phyloP scores from a whole-genome alignment of 1,140 invertebrate species.

The Melitaea cinxia region DNA sequence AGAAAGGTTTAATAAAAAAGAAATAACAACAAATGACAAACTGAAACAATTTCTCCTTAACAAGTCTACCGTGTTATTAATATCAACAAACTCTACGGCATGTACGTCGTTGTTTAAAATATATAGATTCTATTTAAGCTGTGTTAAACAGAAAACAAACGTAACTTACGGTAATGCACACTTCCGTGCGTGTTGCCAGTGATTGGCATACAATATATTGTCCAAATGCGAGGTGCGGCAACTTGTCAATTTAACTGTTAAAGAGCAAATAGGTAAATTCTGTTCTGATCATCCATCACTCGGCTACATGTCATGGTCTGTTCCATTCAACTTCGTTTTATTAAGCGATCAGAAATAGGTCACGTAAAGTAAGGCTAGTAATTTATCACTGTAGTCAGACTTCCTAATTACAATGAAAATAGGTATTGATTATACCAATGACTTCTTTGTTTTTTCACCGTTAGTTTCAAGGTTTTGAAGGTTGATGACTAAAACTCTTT shows the following conservation, averaged over 20 bases:
- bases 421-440: slow-evolving; percentile 1
- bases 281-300: slow-evolving; percentile 38
- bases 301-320: slow-evolving; percentile 43
- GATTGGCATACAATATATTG: slow-evolving; percentile 75
- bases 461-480: no score
- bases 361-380: slow-evolving; percentile 40
- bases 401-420: slow-evolving; percentile 23
- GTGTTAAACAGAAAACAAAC: slow-evolving; percentile 28
- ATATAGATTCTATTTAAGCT: slow-evolving; percentile 5
- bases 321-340: slow-evolving; percentile 53
- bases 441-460: not conserved
- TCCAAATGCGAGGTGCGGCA: slow-evolving; percentile 63
- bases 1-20: not conserved
- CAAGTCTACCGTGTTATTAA: not conserved
- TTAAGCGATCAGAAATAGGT: slow-evolving; percentile 58
- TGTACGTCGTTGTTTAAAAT: not conserved
- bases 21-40: not conserved
- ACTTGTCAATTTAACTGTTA: slow-evolving; percentile 56
- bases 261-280: slow-evolving; percentile 51
- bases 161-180: slow-evolving; percentile 44
- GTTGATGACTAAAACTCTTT: no score
- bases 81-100: not conserved
- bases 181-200: slow-evolving; percentile 50
- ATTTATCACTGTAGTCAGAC: slow-evolving; percentile 27
- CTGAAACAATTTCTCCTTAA: not conserved